phyloP scores from a whole-genome alignment of 2,888 invertebrate genomes.

The Melinaea menophilus region DNA sequence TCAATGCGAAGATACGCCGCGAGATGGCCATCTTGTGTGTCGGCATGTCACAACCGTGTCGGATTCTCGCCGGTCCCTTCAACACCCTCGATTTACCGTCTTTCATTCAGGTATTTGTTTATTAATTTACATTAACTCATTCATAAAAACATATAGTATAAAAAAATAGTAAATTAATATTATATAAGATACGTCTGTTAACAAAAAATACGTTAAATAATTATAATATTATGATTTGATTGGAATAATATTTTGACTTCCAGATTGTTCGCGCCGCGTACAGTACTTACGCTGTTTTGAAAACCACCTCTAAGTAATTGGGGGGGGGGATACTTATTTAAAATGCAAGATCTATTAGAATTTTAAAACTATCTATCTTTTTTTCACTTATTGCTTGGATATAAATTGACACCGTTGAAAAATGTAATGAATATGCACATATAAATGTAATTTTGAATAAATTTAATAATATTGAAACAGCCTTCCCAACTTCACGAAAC shows the following conservation, averaged over 20 bases:
- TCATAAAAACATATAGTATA: too few species aligned
- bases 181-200: neutral
- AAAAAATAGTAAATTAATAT: neutral
- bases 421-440: neutral
- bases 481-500: too few species aligned
- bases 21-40: conserved; percentile 47
- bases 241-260: conserved; percentile 31
- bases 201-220: too few species aligned
- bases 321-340: conserved; percentile 1
- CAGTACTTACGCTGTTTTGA: conserved; percentile 59
- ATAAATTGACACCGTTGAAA: too few species aligned
- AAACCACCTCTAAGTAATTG: conserved; percentile 26
- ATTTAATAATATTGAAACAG: too few species aligned
- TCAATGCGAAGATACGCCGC: conserved; percentile 48
- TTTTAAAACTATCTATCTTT: neutral
- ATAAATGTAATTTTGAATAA: neutral
- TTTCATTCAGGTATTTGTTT: conserved; percentile 51
- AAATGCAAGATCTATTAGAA: conserved; percentile 1
- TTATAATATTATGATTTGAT: neutral
- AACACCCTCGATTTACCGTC: conserved; percentile 52
- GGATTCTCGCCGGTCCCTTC: conserved; percentile 55
- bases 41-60: conserved; percentile 45
- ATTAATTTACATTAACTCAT: neutral
- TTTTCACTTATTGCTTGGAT: too few species aligned
- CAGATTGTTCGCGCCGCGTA: conserved; percentile 63